Evolutionary conservation across 2,113 vertebrate species (phyloP).

Genomic region (Hydrolagus affinis): DNA sequence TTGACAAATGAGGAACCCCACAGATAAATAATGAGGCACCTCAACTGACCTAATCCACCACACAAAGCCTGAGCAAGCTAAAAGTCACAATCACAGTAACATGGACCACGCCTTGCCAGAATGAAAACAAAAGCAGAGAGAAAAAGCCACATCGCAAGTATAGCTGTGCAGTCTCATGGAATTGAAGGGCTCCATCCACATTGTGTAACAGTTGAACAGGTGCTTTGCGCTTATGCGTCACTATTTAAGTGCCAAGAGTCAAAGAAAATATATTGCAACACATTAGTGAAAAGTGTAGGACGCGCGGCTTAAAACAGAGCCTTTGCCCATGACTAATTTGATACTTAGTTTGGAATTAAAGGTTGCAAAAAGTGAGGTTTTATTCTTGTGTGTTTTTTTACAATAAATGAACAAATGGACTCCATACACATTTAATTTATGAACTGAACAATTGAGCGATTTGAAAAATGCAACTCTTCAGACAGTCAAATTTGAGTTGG

Average conservation of each 20-base stretch:
- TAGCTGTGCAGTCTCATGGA: neutral
- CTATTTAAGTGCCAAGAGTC: neutral
- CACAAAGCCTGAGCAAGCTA: neutral
- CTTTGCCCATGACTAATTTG: neutral
- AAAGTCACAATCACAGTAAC: neutral
- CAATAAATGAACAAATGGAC: neutral
- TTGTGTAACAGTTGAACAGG: neutral
- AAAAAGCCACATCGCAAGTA: neutral
- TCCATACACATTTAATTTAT: neutral
- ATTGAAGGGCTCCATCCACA: neutral
- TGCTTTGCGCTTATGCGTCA: neutral
- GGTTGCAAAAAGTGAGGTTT: neutral
- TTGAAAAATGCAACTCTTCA: neutral
- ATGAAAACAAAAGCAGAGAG: conserved; percentile 4
- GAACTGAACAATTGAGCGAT: neutral
- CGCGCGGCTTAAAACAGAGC: neutral
- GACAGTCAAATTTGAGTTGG: neutral
- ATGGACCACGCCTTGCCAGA: neutral
- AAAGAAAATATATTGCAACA: neutral
- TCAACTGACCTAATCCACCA: neutral
- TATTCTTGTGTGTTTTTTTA: neutral
- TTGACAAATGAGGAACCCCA: neutral
- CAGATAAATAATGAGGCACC: neutral
- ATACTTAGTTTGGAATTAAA: neutral
- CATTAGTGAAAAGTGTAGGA: neutral